These are phyloP conservation scores for Glyptemys insculpta DNA, from an alignment of 2,797 vertebrate genomes.

Conservation along the genomic window DNA sequence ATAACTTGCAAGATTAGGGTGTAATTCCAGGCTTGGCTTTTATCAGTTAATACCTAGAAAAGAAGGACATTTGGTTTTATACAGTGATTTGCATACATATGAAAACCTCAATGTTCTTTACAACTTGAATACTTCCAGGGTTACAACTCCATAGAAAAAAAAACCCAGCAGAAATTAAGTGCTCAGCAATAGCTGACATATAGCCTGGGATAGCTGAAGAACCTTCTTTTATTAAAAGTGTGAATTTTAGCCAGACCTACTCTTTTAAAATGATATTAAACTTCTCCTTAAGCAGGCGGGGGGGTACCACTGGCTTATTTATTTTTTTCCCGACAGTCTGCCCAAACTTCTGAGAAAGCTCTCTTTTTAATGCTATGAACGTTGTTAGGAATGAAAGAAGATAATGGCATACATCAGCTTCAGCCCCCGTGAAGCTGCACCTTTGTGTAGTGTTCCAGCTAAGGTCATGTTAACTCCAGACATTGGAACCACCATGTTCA, in stretches of 20 bases:
- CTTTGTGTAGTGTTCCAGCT: background rate
- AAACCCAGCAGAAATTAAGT: background rate
- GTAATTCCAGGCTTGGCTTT: background rate
- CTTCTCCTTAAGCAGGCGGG: background rate
- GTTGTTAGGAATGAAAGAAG: background rate
- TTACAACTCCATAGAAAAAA: background rate
- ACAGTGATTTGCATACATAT: background rate
- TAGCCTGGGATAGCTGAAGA: background rate
- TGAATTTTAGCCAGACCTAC: background rate
- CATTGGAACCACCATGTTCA: background rate
- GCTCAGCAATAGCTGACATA: background rate
- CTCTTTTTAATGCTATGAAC: background rate
- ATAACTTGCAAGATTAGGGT: background rate
- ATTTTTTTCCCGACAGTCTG: background rate
- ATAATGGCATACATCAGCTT: background rate
- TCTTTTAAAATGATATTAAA: fast-evolving
- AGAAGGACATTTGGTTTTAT: background rate
- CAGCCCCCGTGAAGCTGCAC: background rate
- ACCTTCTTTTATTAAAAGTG: fast-evolving
- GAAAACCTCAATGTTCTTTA: background rate
- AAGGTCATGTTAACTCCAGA: background rate
- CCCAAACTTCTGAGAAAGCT: background rate
- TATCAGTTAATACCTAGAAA: background rate
- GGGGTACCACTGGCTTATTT: background rate
- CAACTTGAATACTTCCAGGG: background rate